A percentile compares a stretch with the other conserved stretches of the same genome.
Conservation (phyloP, 2,888 invertebrate genomes). For the Disparrhopalites patrizii region DNA sequence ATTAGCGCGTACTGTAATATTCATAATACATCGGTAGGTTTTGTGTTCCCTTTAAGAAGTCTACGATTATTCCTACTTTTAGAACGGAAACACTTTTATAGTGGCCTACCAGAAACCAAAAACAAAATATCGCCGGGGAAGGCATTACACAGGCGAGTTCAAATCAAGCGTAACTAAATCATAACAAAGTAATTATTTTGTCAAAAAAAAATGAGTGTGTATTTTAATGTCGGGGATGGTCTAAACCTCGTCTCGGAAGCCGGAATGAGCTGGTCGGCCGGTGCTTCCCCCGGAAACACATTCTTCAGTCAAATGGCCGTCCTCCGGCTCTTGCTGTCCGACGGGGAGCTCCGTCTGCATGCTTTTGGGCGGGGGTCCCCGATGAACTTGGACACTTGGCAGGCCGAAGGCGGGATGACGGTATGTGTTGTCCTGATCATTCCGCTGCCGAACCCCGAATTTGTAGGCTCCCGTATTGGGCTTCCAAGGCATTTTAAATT, state of each 20-base stretch:
- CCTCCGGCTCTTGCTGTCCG: conserved; percentile 5
- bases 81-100: too few relatives aligned
- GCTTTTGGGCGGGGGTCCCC: conserved; percentile 3
- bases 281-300: conserved; percentile 5
- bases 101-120: too few relatives aligned
- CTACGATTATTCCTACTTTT: too few relatives aligned
- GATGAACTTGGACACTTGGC: background rate
- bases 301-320: background rate
- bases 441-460: background rate
- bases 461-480: background rate
- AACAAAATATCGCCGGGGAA: too few relatives aligned
- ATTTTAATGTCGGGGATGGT: too few relatives aligned
- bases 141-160: too few relatives aligned
- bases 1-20: too few relatives aligned
- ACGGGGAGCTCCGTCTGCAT: conserved; percentile 7
- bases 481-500: background rate
- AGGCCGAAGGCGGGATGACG: conserved; percentile 10
- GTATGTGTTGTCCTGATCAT: background rate
- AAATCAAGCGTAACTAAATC: too few relatives aligned
- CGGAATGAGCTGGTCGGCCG: conserved; percentile 12
- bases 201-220: too few relatives aligned
- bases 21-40: too few relatives aligned
- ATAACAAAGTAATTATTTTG: too few relatives aligned
- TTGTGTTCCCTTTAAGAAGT: too few relatives aligned
- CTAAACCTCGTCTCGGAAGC: conserved; percentile 7